Conservation (phyloP, 2,888 invertebrate species). For the Endotricha flammealis region DNA sequence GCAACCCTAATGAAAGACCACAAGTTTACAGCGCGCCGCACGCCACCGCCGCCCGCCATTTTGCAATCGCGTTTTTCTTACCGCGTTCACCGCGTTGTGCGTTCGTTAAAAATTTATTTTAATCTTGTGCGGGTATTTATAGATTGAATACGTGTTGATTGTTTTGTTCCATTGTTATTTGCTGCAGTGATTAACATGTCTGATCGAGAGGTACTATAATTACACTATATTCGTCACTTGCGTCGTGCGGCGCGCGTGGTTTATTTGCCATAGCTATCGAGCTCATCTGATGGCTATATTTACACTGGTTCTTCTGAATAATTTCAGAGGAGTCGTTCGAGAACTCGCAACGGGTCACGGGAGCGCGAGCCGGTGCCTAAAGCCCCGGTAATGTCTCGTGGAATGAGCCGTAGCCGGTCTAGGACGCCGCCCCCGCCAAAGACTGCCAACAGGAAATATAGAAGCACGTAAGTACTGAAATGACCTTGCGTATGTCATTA, state of each 20-base stretch:
- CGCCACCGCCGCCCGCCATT: constrained; percentile 40
- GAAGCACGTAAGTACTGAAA: constrained; percentile 63
- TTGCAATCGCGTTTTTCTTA: constrained; percentile 51
- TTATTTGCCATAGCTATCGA: constrained; percentile 36
- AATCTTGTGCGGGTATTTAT: constrained; percentile 40
- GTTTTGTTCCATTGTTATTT: constrained; percentile 38
- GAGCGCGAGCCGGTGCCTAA: constrained; percentile 67
- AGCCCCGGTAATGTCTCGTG: constrained; percentile 60
- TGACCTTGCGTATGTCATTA: constrained; percentile 10
- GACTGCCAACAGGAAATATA: constrained; percentile 65
- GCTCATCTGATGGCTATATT: constrained; percentile 29
- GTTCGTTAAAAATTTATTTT: constrained; percentile 42
- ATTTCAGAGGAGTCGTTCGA: constrained; percentile 73
- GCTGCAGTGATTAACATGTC: constrained; percentile 54
- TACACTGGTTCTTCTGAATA: constrained; percentile 34
- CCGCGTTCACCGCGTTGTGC: constrained; percentile 25
- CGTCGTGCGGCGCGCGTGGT: constrained; percentile 54
- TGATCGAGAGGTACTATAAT: constrained; percentile 72
- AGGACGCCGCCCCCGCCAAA: constrained; percentile 74
- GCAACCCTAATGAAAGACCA: too few relatives aligned
- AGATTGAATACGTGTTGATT: constrained; percentile 50
- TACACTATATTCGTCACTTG: constrained; percentile 35
- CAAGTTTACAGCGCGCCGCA: too few relatives aligned
- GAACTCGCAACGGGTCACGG: constrained; percentile 71
- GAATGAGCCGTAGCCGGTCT: constrained; percentile 73